Evolutionary conservation across 2,888 invertebrate species (phyloP).

Genomic region (Camptogramma bilineatum): DNA sequence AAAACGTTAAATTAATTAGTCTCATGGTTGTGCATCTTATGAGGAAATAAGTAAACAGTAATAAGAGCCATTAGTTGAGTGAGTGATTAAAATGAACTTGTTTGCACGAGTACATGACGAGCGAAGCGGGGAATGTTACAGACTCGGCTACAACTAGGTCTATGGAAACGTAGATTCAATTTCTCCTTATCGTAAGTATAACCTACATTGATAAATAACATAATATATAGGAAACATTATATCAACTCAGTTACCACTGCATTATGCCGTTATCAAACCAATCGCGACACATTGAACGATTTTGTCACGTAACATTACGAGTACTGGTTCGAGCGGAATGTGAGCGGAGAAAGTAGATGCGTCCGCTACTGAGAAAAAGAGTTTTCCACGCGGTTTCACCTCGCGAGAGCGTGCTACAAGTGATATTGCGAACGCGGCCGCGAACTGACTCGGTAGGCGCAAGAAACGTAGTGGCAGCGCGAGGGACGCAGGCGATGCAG

Average conservation of each 20-base stretch:
- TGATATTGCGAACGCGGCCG: constrained; percentile 53
- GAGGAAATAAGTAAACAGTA: constrained; percentile 21
- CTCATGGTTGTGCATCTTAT: constrained; percentile 11
- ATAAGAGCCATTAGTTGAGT: constrained; percentile 24
- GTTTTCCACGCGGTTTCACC: constrained; percentile 82
- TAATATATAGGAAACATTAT: constrained; percentile 41
- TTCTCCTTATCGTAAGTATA: constrained; percentile 45
- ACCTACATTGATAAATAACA: constrained; percentile 51
- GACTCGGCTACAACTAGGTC: constrained; percentile 29
- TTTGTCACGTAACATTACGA: constrained; percentile 58
- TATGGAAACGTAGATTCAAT: constrained; percentile 31
- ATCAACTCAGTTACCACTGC: constrained; percentile 50
- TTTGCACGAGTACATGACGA: constrained; percentile 17
- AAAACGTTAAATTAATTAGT: neutral
- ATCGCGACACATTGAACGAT: constrained; percentile 56
- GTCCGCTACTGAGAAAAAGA: constrained; percentile 79
- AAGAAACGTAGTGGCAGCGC: constrained; percentile 45
- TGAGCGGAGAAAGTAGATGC: constrained; percentile 81
- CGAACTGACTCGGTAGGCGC: constrained; percentile 31
- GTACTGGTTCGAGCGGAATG: constrained; percentile 63
- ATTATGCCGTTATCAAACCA: constrained; percentile 53
- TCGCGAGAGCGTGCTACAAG: constrained; percentile 75
- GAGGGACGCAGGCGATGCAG: constrained; percentile 60
- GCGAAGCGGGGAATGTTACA: constrained; percentile 23
- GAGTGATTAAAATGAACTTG: constrained; percentile 30